Evolutionary conservation across 64 coral and sea anemone genomes (phyloP).

Genomic region (Montipora sp.): DNA sequence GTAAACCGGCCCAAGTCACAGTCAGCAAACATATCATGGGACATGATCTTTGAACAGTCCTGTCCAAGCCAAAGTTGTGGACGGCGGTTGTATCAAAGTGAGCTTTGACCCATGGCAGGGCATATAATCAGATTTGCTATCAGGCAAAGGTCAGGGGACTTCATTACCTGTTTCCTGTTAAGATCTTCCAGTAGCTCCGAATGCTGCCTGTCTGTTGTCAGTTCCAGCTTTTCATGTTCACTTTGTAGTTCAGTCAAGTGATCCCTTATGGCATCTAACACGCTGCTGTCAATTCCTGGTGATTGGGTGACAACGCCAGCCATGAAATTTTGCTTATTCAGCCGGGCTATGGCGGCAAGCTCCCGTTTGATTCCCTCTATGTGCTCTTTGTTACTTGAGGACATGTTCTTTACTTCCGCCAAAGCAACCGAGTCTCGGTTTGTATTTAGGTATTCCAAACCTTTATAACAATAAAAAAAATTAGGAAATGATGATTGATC

Average conservation of each 20-base stretch:
- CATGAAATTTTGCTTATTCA: conserved; percentile 63
- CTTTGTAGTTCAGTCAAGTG: conserved; percentile 69
- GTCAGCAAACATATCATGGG: too few relatives aligned
- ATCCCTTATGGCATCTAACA: conserved; percentile 67
- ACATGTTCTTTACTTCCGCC: conserved; percentile 69
- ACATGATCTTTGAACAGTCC: too few relatives aligned
- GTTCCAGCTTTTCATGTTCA: conserved; percentile 71
- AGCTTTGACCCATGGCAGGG: too few relatives aligned
- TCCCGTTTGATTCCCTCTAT: conserved; percentile 78
- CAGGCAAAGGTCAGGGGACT: too few relatives aligned
- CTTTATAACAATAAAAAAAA: not conserved
- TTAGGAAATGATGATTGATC: too few relatives aligned
- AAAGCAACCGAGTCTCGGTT: conserved; percentile 49
- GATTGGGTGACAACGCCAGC: conserved; percentile 40
- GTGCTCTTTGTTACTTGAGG: conserved; percentile 76
- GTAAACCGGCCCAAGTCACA: too few relatives aligned
- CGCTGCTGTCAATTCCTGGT: conserved; percentile 71
- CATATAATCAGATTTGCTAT: too few relatives aligned
- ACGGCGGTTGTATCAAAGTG: too few relatives aligned
- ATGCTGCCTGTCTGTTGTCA: conserved; percentile 55
- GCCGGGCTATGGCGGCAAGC: conserved; percentile 71
- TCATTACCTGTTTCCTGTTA: not conserved
- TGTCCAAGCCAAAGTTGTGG: too few relatives aligned
- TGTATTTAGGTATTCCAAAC: conserved; percentile 50
- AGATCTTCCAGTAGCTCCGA: conserved; percentile 73